Evolutionary conservation across 2,888 invertebrate species (phyloP).

Genomic region (Acanthococcus lagerstroemiae): DNA sequence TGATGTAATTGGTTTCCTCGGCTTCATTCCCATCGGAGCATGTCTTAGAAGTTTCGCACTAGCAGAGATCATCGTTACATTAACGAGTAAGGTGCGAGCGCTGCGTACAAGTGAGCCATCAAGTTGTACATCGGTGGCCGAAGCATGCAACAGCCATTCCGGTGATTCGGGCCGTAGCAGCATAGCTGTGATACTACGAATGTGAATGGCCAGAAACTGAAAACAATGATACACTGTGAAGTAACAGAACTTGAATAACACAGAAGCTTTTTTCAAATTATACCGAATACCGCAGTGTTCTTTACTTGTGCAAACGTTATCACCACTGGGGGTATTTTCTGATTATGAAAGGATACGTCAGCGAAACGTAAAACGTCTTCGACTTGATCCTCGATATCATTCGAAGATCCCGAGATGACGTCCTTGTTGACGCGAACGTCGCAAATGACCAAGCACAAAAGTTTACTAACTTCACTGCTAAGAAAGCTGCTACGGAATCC

Average conservation of each 20-base stretch:
- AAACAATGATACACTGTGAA: slow-evolving; percentile 34
- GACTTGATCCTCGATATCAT: slow-evolving; percentile 44
- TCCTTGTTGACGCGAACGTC: slow-evolving; percentile 73
- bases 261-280: no score
- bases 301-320: slow-evolving; percentile 72
- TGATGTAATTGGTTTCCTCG: slow-evolving; percentile 19
- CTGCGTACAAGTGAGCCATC: slow-evolving; percentile 61
- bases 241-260: slow-evolving; percentile 16
- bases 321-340: slow-evolving; percentile 66
- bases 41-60: slow-evolving; percentile 52
- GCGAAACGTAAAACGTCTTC: slow-evolving; percentile 40
- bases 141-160: slow-evolving; percentile 60
- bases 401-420: slow-evolving; percentile 43
- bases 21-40: slow-evolving; percentile 39
- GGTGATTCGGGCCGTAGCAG: slow-evolving; percentile 54
- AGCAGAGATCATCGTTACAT: slow-evolving; percentile 55
- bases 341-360: slow-evolving; percentile 40
- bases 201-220: slow-evolving; percentile 76
- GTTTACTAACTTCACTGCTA: slow-evolving; percentile 76
- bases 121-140: slow-evolving; percentile 57
- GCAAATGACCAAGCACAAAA: slow-evolving; percentile 68
- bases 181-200: slow-evolving; percentile 59
- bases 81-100: slow-evolving; percentile 59
- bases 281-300: not conserved
- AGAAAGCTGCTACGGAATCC: slow-evolving; percentile 77